A percentile compares a stretch with the other conserved stretches of the same genome.
Conservation (phyloP, 2,113 vertebrate species). For the Abramis brama region DNA sequence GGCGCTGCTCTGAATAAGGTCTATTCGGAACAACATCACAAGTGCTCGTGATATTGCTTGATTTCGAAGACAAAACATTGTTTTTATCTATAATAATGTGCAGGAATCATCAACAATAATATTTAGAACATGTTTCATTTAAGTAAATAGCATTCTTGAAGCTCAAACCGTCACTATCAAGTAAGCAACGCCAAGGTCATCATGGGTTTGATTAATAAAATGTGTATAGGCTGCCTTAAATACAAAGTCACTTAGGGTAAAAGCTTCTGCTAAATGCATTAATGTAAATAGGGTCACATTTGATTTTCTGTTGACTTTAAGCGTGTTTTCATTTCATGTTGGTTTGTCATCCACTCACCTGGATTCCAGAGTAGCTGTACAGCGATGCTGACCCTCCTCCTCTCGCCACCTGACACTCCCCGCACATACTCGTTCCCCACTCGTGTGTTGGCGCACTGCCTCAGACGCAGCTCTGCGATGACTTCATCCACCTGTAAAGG, state of each 20-base stretch:
- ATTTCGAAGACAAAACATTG: neutral
- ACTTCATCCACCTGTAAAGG: slow-evolving; percentile 88
- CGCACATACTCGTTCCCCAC: slow-evolving; percentile 87
- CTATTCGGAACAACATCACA: neutral
- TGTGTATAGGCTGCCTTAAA: too few species aligned
- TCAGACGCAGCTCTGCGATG: slow-evolving; percentile 90
- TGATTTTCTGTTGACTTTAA: neutral
- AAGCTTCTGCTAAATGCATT: too few species aligned
- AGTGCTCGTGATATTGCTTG: neutral
- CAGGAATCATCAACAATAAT: neutral
- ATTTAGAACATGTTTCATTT: neutral
- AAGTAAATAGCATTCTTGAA: neutral
- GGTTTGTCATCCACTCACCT: slow-evolving; percentile 73
- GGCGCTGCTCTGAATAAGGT: too few species aligned
- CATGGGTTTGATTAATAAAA: too few species aligned
- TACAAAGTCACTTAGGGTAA: too few species aligned
- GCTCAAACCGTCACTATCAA: too few species aligned
- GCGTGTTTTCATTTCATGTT: neutral
- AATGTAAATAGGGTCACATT: too few species aligned
- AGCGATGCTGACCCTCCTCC: slow-evolving; percentile 91
- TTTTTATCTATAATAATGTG: neutral
- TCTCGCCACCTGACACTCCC: slow-evolving; percentile 90
- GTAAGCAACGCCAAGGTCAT: too few species aligned
- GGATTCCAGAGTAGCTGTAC: slow-evolving; percentile 97
- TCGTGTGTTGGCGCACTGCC: slow-evolving; percentile 90